Base-by-base conservation (phyloP, 64 coral and sea anemone genomes). In the Anthopleura sola region DNA sequence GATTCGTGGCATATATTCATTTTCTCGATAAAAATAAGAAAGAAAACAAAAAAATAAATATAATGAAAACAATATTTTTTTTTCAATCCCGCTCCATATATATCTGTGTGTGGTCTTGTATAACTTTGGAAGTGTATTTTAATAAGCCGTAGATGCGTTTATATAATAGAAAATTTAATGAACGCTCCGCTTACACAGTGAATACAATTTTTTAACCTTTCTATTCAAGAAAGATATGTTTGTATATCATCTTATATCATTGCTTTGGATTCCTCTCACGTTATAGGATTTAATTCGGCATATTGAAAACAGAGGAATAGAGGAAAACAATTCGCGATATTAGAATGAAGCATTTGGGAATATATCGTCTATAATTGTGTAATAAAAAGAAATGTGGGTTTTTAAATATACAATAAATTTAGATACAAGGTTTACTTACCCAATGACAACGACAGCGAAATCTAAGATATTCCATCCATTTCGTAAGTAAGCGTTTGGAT, bases 401-500 rank as follows among this genome's bases (percentile, higher is more conserved):
- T n/a, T 44, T 53, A 58, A 88, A 55, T 47, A 39, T 76, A 74
- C 54, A 60, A 78, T 11, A 12, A 15, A 71, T 34, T 71, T 32
- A 32, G 26, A 89, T 37, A 87, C 58, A 26, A 58, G 82, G 23
- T 24, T 15, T 54, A 91, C 97, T 92, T 90, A 99, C 97, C 97
- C 97, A 14, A 99, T 90, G 68, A 95, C 87, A 17, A 99, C 90
- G 24, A 99, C 97, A 32, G 93, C 90, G 84, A 99, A 99, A 76
- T 99, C 97, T 56, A 99, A 89, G 49, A 99, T 99, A 57, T 99
- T 99, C 97, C 97, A 99, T 24, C 97, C 97, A 84, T 99, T 99
- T 92, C 97, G 78, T 17, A 99, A 84, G 81, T 99, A 99, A 2
- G 97, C 93, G 49, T 87, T 83, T 60, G 90, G 90, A 82, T 99